Conservation (phyloP, 2,797 vertebrate species). For the Prionace glauca region DNA sequence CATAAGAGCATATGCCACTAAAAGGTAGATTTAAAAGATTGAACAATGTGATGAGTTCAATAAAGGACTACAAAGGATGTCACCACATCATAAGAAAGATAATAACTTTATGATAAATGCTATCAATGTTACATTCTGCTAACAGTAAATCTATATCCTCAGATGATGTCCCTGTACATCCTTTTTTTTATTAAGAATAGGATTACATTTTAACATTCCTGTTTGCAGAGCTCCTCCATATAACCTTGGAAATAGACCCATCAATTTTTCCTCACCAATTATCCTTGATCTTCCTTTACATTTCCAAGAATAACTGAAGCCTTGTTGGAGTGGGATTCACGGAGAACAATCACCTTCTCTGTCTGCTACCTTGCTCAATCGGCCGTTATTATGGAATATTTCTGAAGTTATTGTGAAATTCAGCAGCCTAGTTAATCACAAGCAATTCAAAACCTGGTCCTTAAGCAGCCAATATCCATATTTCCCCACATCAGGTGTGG, state of each 20-base stretch:
- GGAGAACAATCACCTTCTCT: neutral
- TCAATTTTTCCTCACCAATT: neutral
- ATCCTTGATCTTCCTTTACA: neutral
- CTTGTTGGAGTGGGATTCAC: neutral
- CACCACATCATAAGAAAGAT: neutral
- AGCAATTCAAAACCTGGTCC: neutral
- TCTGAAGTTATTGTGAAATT: neutral
- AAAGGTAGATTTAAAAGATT: neutral
- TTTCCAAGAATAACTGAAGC: neutral
- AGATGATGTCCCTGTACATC: neutral
- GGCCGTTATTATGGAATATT: neutral
- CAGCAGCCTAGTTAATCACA: neutral
- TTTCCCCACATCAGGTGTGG: neutral
- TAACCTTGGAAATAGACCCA: neutral
- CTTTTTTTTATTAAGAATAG: neutral
- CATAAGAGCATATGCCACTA: neutral
- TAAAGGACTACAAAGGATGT: neutral
- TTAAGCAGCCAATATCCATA: neutral
- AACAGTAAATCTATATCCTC: neutral
- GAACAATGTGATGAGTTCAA: conserved; percentile 27
- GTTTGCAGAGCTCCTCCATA: neutral
- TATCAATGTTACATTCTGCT: neutral
- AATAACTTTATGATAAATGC: neutral
- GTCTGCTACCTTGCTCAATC: neutral
- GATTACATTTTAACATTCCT: neutral